Base-by-base conservation (phyloP, 1,140 invertebrate species). In the Daktulosphaira vitifoliae region DNA sequence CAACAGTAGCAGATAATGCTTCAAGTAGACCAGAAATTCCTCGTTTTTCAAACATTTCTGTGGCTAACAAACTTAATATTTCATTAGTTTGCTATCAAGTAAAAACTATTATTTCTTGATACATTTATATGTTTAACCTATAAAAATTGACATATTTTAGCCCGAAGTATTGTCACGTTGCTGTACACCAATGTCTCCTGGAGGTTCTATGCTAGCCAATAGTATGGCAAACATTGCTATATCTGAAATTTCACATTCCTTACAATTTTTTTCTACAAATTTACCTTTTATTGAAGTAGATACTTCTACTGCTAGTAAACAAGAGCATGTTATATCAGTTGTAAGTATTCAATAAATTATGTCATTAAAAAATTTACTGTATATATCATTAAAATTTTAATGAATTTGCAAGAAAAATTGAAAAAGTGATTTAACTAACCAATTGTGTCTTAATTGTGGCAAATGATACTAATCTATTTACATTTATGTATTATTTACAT, bases 261-360 rank as follows among this genome's bases (percentile, higher is more conserved):
- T 46, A 13, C 38, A 65, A n/a, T 65, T 52, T 1, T 48, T 33
- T 37, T 25, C 46, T 0, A 48, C 65, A 23, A 69, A 68, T 54
- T 74, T 91, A 66, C 89, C 88, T 0, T 92, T 92, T 73, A 78
- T 84, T 46, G 88, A 91, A 73, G 78, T 84, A n/a, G 88, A 92
- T 74, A 87, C 82, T 25, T 90, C 87, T 70, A 90, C 88, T 4
- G 88, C 88, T 11, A 89, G 86, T 68, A 88, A 88, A 70, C 88
- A 90, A 71, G 88, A 92, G 69, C 88, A 92, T 74, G 82, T 91
- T 37, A 86, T 90, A 3, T 88, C 88, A 1, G 88, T 90, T 72
- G 85, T 86, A 69, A 20, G 18, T 44, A 13, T 37, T 37, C 33
- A 37, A 37, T 13, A 37, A 7, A 37, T 37, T 37, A 7, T 37